These are phyloP conservation scores for Cyclophora punctaria DNA, from an alignment of 2,888 invertebrate genomes.

Conservation along the genomic window DNA sequence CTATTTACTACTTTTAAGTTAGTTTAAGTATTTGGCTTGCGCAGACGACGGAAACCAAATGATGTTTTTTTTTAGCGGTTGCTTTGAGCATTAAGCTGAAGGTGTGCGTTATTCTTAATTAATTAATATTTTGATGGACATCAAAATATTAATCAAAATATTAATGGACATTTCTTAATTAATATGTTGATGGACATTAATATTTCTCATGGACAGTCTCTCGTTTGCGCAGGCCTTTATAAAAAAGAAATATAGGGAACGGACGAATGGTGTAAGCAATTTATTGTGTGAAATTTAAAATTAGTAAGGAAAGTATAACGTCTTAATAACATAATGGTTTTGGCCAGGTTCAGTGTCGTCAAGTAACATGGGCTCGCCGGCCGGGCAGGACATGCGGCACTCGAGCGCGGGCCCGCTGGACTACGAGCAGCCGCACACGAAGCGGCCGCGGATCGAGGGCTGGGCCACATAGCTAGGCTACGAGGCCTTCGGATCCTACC, in stretches of 20 bases:
- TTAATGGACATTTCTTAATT: too few relatives aligned
- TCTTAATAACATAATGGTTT: neutral
- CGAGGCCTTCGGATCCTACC: constrained; percentile 68
- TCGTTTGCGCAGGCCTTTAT: too few relatives aligned
- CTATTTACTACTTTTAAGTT: neutral
- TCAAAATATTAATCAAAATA: too few relatives aligned
- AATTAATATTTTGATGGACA: too few relatives aligned
- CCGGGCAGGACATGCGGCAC: constrained; percentile 73
- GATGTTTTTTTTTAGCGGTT: too few relatives aligned
- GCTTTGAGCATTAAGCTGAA: too few relatives aligned
- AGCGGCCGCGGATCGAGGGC: constrained; percentile 92
- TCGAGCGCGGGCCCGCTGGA: constrained; percentile 54
- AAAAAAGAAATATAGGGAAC: constrained; percentile 12
- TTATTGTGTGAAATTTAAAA: constrained; percentile 6
- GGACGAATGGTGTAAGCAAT: too few relatives aligned
- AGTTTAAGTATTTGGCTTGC: too few relatives aligned
- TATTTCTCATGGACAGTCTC: too few relatives aligned
- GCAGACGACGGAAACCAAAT: too few relatives aligned
- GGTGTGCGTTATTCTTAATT: neutral
- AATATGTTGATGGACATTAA: too few relatives aligned
- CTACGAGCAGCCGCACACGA: constrained; percentile 79
- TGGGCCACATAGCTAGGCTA: constrained; percentile 90
- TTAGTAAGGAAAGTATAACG: constrained; percentile 10
- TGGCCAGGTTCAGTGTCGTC: constrained; percentile 86
- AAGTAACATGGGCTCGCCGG: constrained; percentile 86